These are phyloP conservation scores for Tenrec ecaudatus DNA, from an alignment of 2,113 vertebrate genomes.

Conservation along the genomic window DNA sequence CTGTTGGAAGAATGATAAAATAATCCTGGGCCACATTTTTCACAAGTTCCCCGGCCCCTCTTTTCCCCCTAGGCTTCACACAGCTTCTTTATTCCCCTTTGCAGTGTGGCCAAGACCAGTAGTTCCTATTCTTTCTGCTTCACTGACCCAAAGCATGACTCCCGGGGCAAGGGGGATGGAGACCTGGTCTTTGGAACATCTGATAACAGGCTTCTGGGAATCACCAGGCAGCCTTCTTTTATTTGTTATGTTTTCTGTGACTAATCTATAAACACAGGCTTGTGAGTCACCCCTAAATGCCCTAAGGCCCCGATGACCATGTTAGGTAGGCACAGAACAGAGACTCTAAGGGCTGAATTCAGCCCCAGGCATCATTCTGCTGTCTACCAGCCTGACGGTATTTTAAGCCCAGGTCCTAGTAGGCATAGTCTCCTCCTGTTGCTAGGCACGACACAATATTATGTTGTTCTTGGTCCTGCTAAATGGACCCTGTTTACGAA, in stretches of 20 bases:
- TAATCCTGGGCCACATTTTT: not conserved
- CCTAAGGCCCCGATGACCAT: constrained; percentile 66
- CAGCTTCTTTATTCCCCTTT: not conserved
- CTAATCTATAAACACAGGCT: constrained; percentile 65
- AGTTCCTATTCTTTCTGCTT: not conserved
- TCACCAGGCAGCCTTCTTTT: not conserved
- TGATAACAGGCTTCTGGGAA: not conserved
- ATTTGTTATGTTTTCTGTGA: constrained; percentile 40
- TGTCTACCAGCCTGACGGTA: not conserved
- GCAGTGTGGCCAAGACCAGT: not conserved
- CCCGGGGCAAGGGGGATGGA: not conserved
- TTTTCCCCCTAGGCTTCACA: constrained; percentile 1
- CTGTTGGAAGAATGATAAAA: not conserved
- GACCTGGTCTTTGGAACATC: not conserved
- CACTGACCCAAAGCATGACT: not conserved
- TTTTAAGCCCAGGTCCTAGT: not conserved
- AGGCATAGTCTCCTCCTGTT: not conserved
- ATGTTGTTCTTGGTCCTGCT: not conserved
- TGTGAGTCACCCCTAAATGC: constrained; percentile 64
- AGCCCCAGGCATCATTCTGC: not conserved
- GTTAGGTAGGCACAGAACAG: constrained; percentile 66
- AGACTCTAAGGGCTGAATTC: not conserved
- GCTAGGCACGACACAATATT: not conserved
- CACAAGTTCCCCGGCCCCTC: not conserved
- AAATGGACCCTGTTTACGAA: not conserved